Conservation (phyloP, 1,140 invertebrate species). For the Chrysomallon squamiferum region DNA sequence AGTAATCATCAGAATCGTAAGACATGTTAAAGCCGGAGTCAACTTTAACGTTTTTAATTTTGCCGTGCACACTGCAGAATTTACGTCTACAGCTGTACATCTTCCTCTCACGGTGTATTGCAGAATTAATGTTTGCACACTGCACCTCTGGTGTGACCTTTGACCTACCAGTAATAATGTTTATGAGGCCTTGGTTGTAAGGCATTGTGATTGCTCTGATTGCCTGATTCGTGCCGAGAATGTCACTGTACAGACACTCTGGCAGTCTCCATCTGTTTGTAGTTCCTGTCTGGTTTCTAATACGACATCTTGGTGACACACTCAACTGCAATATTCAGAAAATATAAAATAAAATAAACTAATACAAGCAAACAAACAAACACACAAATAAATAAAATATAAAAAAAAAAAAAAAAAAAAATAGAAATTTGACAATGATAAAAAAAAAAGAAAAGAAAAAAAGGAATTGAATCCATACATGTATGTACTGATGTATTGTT, state of each 20-base stretch:
- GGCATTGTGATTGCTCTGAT: conserved; percentile 51
- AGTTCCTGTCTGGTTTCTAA: conserved; percentile 50
- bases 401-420: no score
- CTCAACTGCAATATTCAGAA: conserved; percentile 35
- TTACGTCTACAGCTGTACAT: neutral
- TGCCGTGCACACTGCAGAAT: no score
- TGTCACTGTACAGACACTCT: conserved; percentile 56
- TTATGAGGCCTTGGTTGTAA: conserved; percentile 48
- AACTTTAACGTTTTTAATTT: no score
- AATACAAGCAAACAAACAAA: no score
- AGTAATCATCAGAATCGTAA: no score
- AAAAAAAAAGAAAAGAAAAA: no score
- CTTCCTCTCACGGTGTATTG: neutral
- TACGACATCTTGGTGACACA: conserved; percentile 42
- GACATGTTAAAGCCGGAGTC: no score
- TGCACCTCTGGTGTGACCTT: neutral
- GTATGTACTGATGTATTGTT: no score
- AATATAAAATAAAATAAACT: no score
- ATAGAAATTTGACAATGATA: no score
- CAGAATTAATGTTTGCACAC: neutral
- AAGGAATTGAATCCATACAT: no score
- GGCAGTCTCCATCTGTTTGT: conserved; percentile 60
- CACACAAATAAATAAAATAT: no score
- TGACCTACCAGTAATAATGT: conserved; percentile 48
- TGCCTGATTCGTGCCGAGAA: conserved; percentile 58